phyloP scores from a whole-genome alignment of 2,888 invertebrate species.

The Acrobeloides nanus region DNA sequence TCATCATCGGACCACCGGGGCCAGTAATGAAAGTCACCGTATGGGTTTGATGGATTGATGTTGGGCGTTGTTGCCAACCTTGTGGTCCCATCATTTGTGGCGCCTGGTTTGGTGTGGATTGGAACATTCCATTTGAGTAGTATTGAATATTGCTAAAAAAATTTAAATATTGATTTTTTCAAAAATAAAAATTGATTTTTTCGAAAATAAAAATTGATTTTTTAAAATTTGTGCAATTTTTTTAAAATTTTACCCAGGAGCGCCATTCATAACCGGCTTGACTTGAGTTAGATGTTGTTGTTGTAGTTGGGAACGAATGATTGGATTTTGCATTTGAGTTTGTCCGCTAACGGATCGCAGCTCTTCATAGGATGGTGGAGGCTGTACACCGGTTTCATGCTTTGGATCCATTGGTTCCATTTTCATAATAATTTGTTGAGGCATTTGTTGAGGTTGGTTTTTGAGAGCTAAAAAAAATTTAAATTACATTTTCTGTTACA shows the following conservation, averaged over 20 bases:
- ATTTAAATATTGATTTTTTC: background rate
- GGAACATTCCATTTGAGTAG: background rate
- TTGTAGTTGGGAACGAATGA: constrained; percentile 32
- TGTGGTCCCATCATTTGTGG: constrained; percentile 12
- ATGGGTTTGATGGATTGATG: constrained; percentile 1
- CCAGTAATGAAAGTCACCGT: background rate
- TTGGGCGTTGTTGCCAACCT: no score
- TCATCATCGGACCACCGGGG: constrained; percentile 7
- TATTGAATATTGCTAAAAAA: background rate
- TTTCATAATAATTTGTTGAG: no score
- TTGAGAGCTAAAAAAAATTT: background rate
- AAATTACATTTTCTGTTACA: no score
- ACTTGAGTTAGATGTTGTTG: background rate
- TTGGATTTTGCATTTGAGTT: constrained; percentile 35
- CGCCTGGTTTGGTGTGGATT: background rate
- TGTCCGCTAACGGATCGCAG: constrained; percentile 36
- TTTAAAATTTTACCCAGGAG: no score
- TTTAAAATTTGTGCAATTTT: no score
- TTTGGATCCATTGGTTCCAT: no score
- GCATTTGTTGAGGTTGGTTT: constrained; percentile 3
- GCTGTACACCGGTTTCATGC: constrained; percentile 10
- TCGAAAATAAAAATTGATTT: no score
- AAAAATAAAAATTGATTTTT: no score
- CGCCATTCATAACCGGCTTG: background rate
- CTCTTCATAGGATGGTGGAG: constrained; percentile 43